Percentiles rank a stretch among this genome's conserved stretches.
Conservation (phyloP, 2,888 invertebrate genomes). For the Mesodorylaimus sp. region DNA sequence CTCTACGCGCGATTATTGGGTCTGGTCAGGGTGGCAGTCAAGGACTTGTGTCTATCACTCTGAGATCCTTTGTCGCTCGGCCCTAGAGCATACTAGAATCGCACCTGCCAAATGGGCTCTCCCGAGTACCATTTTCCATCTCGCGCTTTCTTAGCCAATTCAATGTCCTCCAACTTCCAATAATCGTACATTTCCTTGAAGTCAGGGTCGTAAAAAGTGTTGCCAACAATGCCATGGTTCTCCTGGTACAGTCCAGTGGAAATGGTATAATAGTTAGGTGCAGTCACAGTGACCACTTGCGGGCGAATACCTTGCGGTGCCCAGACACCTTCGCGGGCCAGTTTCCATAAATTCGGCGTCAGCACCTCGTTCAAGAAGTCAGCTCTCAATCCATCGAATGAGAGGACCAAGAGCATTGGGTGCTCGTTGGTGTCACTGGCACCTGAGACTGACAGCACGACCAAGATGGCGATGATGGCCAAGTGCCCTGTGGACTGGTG, state of each 20-base stretch:
- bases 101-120: neutral
- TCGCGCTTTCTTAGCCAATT: neutral
- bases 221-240: conserved; percentile 50
- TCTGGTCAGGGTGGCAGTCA: no score
- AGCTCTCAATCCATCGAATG: conserved; percentile 52
- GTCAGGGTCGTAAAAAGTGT: conserved; percentile 41
- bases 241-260: conserved; percentile 51
- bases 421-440: no score
- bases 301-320: conserved; percentile 42
- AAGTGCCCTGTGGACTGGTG: no score
- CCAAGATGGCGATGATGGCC: no score
- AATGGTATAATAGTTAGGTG: conserved; percentile 54
- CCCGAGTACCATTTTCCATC: neutral
- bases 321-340: conserved; percentile 42
- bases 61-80: no score
- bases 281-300: conserved; percentile 49
- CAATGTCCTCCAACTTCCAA: conserved; percentile 20
- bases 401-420: conserved; percentile 44
- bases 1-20: no score
- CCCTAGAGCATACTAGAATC: no score
- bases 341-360: conserved; percentile 42
- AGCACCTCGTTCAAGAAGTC: conserved; percentile 44
- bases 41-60: no score
- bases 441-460: no score
- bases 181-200: conserved; percentile 18